Evolutionary conservation across 2,113 vertebrate species (phyloP).

Genomic region (Ceyx cyanopectus): DNA sequence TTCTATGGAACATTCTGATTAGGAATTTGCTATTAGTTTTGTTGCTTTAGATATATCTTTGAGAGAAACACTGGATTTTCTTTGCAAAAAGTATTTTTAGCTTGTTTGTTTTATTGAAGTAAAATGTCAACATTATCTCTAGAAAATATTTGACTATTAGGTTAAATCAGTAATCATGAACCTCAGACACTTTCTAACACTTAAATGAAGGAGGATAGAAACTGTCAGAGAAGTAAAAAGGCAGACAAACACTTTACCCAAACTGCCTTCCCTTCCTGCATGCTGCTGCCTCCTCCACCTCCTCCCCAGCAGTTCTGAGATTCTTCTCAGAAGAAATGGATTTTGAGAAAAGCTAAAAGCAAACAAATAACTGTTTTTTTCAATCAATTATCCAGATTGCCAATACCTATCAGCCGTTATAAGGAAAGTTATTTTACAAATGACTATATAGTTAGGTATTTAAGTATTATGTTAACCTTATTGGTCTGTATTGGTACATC

Average conservation of each 20-base stretch:
- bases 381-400: background rate
- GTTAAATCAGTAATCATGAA: background rate
- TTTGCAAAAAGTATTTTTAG: background rate
- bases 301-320: background rate
- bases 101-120: background rate
- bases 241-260: background rate
- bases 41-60: background rate
- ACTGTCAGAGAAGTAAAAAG: background rate
- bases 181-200: background rate
- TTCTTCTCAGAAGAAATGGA: background rate
- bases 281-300: background rate
- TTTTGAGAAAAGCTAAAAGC: background rate
- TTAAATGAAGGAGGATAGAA: background rate
- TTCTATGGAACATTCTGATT: background rate
- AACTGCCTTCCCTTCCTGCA: background rate
- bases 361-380: background rate
- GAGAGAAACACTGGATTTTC: background rate
- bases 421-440: background rate
- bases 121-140: background rate
- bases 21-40: background rate
- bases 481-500: background rate
- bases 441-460: background rate
- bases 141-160: background rate
- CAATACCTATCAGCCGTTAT: background rate
- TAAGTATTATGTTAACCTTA: background rate